Base-by-base conservation (phyloP, 2,113 vertebrate genomes). In the Canis aureus region DNA sequence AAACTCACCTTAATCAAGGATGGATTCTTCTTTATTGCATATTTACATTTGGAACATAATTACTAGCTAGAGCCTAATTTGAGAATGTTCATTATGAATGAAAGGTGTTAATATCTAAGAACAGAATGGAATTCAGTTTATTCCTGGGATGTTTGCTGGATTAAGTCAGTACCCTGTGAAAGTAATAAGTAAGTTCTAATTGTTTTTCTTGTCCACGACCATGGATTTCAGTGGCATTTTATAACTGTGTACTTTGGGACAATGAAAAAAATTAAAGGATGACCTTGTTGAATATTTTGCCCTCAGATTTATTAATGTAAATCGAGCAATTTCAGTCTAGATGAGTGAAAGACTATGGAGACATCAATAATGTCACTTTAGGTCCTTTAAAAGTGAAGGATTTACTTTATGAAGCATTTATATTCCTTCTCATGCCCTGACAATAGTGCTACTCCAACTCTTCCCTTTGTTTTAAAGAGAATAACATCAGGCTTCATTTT, bases 61-160 rank as follows among this genome's bases (percentile, higher is more conserved):
- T 95, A 91, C 85, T 43, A 93, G 71, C 76, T 95, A 55, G 49
- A 74, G 25, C 73, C 93, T 95, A 94, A 97, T 96, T 95, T 95
- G 43, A 95, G 57, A 83, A 86, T 95, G 82, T 90, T 97, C 87
- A 60, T 92, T 95, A 71, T 55, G n/a, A 92, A 81, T n/a, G 57
- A 96, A 90, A 94, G 59, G 92, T 51, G 2, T 83, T 79, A 53
- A 53, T 90, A 96, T 43, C 53, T 89, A 79, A 91, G 71, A 83
- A 86, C 11, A 87, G 53, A 78, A 69, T 84, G 64, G 29, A 71
- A 95, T 78, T 93, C 73, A 91, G 16, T 80, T 84, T 89, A 89
- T 73, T 49, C 20, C 49, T 64, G 60, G 69, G 23, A 82, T 53
- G 59, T 80, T 73, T 55, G n/a, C 66, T 69, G 25, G 79, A 93